Evolutionary conservation across 2,888 invertebrate genomes (phyloP).

Genomic region (Scaptomyza parva): DNA sequence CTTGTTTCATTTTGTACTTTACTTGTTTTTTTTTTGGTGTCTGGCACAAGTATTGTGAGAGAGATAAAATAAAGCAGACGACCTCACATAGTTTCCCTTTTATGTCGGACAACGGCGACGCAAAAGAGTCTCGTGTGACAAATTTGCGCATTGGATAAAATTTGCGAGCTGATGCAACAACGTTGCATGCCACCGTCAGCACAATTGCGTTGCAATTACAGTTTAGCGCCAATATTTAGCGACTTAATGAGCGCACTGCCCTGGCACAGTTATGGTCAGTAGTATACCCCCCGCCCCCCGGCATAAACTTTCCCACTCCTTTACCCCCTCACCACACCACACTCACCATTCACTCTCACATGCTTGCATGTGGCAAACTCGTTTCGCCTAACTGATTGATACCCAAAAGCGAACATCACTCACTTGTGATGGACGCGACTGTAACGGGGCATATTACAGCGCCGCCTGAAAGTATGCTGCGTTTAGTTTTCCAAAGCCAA

Average conservation of each 20-base stretch:
- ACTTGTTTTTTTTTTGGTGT: conserved; percentile 44
- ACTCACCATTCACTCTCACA: neutral
- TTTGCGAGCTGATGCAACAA: conserved; percentile 69
- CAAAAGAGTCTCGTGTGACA: conserved; percentile 74
- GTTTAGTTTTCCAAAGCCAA: conserved; percentile 9
- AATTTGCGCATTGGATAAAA: conserved; percentile 67
- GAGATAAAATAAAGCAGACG: conserved; percentile 72
- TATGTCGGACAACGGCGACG: conserved; percentile 62
- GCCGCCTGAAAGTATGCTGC: conserved; percentile 62
- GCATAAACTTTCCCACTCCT: no score
- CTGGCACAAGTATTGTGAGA: conserved; percentile 67
- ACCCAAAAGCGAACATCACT: conserved; percentile 9
- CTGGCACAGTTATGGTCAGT: conserved; percentile 74
- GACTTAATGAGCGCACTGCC: conserved; percentile 69
- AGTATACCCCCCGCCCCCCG: neutral
- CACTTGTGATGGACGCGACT: conserved; percentile 55
- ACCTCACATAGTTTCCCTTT: conserved; percentile 78
- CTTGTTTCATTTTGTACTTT: conserved; percentile 1
- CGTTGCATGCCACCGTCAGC: conserved; percentile 75
- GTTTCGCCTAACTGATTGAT: conserved; percentile 62
- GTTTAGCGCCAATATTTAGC: conserved; percentile 54
- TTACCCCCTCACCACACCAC: neutral
- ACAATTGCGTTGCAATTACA: conserved; percentile 72
- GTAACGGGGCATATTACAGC: conserved; percentile 23
- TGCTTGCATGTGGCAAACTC: conserved; percentile 57